Percentiles rank a stretch among this genome's conserved stretches.
Conservation (phyloP, 2,888 invertebrate species). For the Chrysolina oricalcia region DNA sequence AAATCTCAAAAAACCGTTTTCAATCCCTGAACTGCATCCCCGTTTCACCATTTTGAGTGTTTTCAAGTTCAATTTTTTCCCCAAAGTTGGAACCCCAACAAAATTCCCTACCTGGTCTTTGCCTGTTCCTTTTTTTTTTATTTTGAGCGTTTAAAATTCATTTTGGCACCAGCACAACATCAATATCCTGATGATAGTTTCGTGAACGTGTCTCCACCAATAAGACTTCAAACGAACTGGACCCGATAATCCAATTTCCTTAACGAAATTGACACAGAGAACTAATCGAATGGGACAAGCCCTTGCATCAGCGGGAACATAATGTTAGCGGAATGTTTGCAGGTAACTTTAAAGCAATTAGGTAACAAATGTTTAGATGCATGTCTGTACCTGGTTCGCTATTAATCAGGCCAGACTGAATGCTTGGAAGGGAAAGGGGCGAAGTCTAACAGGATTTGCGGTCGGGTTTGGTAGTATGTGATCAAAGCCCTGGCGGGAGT, state of each 20-base stretch:
- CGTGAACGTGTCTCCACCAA: neutral
- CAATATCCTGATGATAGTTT: neutral
- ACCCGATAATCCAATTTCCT: slow-evolving; percentile 19
- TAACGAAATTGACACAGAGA: slow-evolving; percentile 12
- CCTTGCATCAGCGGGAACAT: slow-evolving; percentile 4
- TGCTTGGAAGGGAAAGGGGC: neutral
- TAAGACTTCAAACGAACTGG: neutral
- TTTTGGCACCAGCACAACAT: neutral
- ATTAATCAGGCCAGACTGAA: slow-evolving; percentile 20
- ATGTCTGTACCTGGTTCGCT: slow-evolving; percentile 22
- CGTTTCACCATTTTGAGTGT: too few relatives aligned
- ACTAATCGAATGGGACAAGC: slow-evolving; percentile 18
- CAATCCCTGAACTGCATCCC: too few relatives aligned
- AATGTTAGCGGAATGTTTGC: slow-evolving; percentile 8
- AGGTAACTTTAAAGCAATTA: slow-evolving; percentile 28
- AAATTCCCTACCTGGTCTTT: too few relatives aligned
- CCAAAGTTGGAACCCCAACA: too few relatives aligned
- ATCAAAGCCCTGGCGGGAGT: neutral
- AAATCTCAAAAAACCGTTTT: too few relatives aligned
- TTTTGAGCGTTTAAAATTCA: neutral
- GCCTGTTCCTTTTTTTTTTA: too few relatives aligned
- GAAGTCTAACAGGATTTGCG: neutral
- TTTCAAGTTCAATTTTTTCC: too few relatives aligned
- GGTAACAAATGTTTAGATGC: slow-evolving; percentile 26
- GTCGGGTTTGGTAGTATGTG: neutral